Conservation (phyloP, 2,888 invertebrate species). For the Cheilosia impressa region DNA sequence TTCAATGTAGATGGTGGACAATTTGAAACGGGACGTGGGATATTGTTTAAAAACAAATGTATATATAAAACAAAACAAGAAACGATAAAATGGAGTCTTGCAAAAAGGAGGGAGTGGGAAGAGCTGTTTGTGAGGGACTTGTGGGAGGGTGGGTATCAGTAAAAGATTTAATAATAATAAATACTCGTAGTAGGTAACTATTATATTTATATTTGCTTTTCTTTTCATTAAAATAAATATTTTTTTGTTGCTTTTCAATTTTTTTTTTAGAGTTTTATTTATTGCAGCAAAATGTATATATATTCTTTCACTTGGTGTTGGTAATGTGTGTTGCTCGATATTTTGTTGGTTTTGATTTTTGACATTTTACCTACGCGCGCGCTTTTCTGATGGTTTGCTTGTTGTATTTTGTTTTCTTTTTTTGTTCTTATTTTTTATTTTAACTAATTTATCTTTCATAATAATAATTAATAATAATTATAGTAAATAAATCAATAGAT, state of each 20-base stretch:
- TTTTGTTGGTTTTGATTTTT: conserved; percentile 27
- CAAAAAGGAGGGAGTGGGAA: not conserved
- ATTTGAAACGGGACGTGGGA: conserved; percentile 26
- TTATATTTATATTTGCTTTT: conserved; percentile 56
- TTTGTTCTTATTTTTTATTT: conserved; percentile 42
- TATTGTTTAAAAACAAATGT: conserved; percentile 21
- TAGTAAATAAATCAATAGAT: conserved; percentile 80
- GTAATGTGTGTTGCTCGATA: conserved; percentile 28
- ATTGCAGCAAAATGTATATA: conserved; percentile 62
- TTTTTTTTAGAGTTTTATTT: conserved; percentile 34
- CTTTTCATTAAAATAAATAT: conserved; percentile 64
- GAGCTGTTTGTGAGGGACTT: not conserved
- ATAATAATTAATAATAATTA: conserved; percentile 80
- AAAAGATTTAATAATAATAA: conserved; percentile 70
- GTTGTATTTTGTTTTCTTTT: conserved; percentile 52
- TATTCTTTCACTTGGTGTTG: conserved; percentile 15
- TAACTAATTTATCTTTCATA: conserved; percentile 76
- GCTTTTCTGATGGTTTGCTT: conserved; percentile 44
- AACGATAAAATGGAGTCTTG: conserved; percentile 22
- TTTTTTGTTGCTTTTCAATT: conserved; percentile 38
- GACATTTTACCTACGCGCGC: conserved; percentile 55
- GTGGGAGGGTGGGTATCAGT: conserved; percentile 42
- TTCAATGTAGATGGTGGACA: conserved; percentile 48
- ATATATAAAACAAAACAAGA: conserved; percentile 24
- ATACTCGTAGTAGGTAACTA: conserved; percentile 69